Evolutionary conservation across 23 tunicate genomes (phyloP).

Genomic region (Trididemnum nubilum): DNA sequence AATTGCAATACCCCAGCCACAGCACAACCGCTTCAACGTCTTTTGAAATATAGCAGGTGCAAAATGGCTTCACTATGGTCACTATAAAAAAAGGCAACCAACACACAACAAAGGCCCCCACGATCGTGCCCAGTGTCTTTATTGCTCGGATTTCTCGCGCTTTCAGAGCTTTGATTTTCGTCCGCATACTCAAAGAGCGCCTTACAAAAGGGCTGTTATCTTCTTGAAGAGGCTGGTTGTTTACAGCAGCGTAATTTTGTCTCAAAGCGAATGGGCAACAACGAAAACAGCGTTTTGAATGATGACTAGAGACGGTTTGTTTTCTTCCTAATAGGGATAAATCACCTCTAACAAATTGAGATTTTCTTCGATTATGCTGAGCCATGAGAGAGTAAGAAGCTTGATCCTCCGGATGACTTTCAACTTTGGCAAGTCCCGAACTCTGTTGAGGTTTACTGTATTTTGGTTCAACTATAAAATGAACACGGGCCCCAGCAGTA

Average conservation of each 20-base stretch:
- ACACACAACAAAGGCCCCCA: constrained; percentile 81
- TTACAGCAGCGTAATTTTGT: background rate
- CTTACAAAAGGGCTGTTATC: constrained; percentile 26
- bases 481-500: constrained; percentile 20
- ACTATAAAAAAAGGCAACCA: constrained; percentile 84
- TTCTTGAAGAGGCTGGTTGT: background rate
- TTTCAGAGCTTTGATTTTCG: constrained; percentile 50
- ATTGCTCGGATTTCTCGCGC: constrained; percentile 62
- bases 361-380: no score
- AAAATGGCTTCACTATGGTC: constrained; percentile 61
- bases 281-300: background rate
- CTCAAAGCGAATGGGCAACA: background rate
- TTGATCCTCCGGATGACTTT: no score
- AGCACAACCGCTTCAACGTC: constrained; percentile 38
- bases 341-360: no score
- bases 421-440: no score
- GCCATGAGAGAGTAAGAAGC: no score
- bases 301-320: background rate
- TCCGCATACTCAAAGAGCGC: constrained; percentile 46
- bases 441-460: no score
- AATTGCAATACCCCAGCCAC: constrained; percentile 87
- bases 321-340: no score
- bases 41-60: constrained; percentile 40
- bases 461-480: no score
- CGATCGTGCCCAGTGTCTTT: constrained; percentile 72